These are phyloP conservation scores for Ornithorhynchus anatinus DNA, from an alignment of 2,113 vertebrate genomes.

Conservation along the genomic window DNA sequence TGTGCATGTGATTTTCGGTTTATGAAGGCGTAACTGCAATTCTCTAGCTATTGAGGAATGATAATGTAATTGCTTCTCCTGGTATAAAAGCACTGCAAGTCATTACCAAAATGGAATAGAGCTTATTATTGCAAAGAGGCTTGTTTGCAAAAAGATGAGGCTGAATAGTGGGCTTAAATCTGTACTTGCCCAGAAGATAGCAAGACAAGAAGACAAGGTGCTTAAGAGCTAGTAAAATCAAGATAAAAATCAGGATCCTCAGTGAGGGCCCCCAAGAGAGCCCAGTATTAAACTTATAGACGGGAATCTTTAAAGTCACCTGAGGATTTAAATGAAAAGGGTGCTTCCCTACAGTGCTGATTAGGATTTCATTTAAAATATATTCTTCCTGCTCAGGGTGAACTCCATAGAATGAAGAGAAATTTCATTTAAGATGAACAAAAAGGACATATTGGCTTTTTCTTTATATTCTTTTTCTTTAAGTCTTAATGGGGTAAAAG, in stretches of 20 bases:
- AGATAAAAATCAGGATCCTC: no score
- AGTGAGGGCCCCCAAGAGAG: background rate
- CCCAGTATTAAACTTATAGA: background rate
- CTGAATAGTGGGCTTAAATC: background rate
- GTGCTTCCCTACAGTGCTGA: background rate
- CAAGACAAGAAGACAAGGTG: background rate
- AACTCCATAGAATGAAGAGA: no score
- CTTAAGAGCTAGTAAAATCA: no score
- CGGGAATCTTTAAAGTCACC: background rate
- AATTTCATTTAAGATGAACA: background rate
- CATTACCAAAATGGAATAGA: background rate
- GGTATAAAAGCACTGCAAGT: background rate
- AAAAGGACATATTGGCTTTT: no score
- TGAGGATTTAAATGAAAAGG: background rate
- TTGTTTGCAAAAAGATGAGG: accelerated
- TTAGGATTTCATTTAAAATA: background rate
- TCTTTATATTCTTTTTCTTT: background rate
- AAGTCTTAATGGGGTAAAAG: background rate
- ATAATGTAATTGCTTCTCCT: background rate
- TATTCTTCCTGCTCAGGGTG: background rate
- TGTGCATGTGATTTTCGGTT: background rate
- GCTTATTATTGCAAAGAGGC: background rate
- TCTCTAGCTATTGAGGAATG: background rate
- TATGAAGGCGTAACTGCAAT: no score
- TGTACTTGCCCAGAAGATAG: background rate